A percentile compares a stretch with the other conserved stretches of the same genome.
Conservation (phyloP, 2,888 invertebrate genomes). For the Neoscelio sp. region DNA sequence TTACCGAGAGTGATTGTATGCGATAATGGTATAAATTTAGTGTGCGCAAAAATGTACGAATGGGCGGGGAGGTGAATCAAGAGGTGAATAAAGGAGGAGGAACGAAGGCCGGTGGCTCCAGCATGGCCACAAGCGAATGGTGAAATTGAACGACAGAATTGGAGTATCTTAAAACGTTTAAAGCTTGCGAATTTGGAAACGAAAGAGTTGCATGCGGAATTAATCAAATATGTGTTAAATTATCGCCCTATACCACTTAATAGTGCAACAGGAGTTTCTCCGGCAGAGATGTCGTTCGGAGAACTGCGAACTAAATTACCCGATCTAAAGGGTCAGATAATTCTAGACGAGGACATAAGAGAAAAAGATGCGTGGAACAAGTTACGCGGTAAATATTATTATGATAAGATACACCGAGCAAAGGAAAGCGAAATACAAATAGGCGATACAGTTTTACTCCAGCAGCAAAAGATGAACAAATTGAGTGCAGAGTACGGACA, state of each 20-base stretch:
- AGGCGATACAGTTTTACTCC: slow-evolving; percentile 47
- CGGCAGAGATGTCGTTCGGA: slow-evolving; percentile 45
- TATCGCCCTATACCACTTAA: slow-evolving; percentile 51
- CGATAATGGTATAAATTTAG: slow-evolving; percentile 68
- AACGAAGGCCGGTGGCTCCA: slow-evolving; percentile 62
- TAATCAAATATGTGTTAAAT: slow-evolving; percentile 48
- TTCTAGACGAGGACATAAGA: slow-evolving; percentile 37
- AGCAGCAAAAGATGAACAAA: slow-evolving; percentile 38
- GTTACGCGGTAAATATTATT: slow-evolving; percentile 25
- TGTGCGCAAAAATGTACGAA: slow-evolving; percentile 28
- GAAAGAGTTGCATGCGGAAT: slow-evolving; percentile 16
- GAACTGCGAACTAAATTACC: slow-evolving; percentile 49
- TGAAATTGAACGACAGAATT: slow-evolving; percentile 44
- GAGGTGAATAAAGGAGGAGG: too few species aligned
- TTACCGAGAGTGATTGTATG: slow-evolving; percentile 59
- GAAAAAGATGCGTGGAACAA: slow-evolving; percentile 48
- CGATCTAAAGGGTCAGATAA: slow-evolving; percentile 2
- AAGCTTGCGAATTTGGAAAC: slow-evolving; percentile 40
- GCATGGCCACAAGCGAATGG: slow-evolving; percentile 43
- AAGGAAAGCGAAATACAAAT: slow-evolving; percentile 17
- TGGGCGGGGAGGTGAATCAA: too few species aligned
- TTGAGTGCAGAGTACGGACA: slow-evolving; percentile 17
- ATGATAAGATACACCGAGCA: slow-evolving; percentile 19
- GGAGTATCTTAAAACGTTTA: slow-evolving; percentile 39
- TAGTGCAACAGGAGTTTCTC: slow-evolving; percentile 42